phyloP scores from a whole-genome alignment of 2,797 vertebrate genomes.

The Silurus aristotelis region DNA sequence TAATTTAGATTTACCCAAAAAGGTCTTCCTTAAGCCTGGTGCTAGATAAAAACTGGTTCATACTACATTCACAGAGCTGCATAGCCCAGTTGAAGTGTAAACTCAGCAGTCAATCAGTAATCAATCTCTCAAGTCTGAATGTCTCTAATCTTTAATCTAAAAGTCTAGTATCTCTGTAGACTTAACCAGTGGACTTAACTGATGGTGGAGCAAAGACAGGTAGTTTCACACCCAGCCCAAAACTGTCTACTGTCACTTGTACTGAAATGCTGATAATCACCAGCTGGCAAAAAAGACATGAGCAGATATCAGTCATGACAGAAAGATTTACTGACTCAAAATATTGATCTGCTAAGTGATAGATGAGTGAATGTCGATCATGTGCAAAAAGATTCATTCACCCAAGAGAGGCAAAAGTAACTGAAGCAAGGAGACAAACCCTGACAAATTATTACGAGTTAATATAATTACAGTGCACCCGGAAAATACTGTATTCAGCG shows the following conservation, averaged over 20 bases:
- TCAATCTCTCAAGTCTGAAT: neutral
- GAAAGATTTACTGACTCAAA: slow-evolving; percentile 1
- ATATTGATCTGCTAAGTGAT: neutral
- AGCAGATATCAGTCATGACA: neutral
- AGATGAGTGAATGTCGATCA: neutral
- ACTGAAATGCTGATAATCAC: neutral
- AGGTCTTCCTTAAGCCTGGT: neutral
- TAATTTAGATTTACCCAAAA: too few species aligned
- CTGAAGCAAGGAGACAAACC: neutral
- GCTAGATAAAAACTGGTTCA: neutral
- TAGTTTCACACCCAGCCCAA: neutral
- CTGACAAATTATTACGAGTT: too few species aligned
- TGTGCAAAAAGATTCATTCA: neutral
- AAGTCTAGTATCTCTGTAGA: neutral
- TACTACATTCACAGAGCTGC: neutral
- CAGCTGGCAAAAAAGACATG: neutral
- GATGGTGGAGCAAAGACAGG: neutral
- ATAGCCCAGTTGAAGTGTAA: neutral
- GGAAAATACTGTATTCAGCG: too few species aligned
- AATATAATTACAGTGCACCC: too few species aligned
- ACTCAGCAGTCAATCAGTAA: neutral
- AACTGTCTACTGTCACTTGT: neutral
- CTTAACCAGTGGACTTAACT: neutral
- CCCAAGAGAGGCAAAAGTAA: neutral
- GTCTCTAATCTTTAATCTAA: neutral